Evolutionary conservation across 1,140 invertebrate species (phyloP).

Genomic region (Ceratina calcarata): DNA sequence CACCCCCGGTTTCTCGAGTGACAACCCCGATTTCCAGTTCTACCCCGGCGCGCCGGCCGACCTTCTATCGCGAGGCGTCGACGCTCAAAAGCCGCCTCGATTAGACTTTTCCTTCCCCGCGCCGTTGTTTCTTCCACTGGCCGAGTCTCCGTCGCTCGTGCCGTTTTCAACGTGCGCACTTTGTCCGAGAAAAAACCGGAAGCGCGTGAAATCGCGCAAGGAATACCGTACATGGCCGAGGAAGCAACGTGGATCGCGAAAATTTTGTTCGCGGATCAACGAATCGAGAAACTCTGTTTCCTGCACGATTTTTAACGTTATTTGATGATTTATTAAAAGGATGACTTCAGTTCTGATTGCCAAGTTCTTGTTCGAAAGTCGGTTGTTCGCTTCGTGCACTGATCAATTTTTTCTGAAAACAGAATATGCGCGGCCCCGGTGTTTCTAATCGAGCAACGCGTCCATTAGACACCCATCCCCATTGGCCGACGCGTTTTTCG

Average conservation of each 20-base stretch:
- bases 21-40: constrained; percentile 39
- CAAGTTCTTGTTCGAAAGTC: background rate
- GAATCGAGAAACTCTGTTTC: background rate
- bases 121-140: background rate
- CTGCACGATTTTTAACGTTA: background rate
- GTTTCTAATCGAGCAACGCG: constrained; percentile 9
- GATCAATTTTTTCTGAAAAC: too few relatives aligned
- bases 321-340: too few relatives aligned
- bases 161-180: background rate
- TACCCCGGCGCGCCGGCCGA: background rate
- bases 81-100: constrained; percentile 7
- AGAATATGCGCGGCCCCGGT: background rate
- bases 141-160: constrained; percentile 17
- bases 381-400: too few relatives aligned
- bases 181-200: background rate
- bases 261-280: background rate
- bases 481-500: background rate
- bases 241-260: background rate
- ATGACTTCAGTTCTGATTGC: background rate
- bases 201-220: background rate
- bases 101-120: constrained; percentile 32
- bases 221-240: background rate
- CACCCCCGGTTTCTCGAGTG: constrained; percentile 44
- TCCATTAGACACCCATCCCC: constrained; percentile 9
- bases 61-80: constrained; percentile 18